Evolutionary conservation across 2,797 vertebrate genomes (phyloP).

Genomic region (Macropus fuliginosus): DNA sequence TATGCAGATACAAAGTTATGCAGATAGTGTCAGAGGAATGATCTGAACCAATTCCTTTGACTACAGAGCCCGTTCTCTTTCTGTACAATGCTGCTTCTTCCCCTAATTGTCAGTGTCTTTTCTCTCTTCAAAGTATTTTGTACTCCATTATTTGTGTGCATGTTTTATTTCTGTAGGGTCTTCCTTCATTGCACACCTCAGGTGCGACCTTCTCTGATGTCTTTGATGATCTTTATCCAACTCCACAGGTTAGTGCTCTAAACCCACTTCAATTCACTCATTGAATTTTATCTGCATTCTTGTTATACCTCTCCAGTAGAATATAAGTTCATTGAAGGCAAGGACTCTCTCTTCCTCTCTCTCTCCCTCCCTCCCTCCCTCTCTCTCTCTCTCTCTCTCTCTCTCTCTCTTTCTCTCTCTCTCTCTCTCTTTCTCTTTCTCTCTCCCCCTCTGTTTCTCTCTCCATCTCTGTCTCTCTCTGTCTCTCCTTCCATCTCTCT

Average conservation of each 20-base stretch:
- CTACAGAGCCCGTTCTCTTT: background rate
- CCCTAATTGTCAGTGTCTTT: background rate
- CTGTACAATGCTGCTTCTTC: background rate
- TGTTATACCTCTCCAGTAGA: constrained; percentile 11
- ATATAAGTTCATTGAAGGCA: background rate
- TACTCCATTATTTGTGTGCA: background rate
- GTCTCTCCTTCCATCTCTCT: background rate
- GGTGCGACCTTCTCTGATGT: background rate
- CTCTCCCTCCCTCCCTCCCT: background rate
- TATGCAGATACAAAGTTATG: background rate
- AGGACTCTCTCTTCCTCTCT: background rate
- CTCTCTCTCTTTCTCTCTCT: background rate
- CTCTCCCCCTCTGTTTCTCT: too few relatives aligned
- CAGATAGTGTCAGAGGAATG: background rate
- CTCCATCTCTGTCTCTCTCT: too few relatives aligned
- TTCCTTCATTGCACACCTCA: background rate
- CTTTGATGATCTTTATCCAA: background rate
- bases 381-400: background rate
- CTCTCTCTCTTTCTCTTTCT: too few relatives aligned
- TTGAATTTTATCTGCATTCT: background rate
- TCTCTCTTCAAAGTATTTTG: background rate
- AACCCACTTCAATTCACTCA: background rate
- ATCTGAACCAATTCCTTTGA: background rate
- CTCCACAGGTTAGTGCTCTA: background rate
- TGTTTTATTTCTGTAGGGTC: background rate